phyloP scores from a whole-genome alignment of 2,888 invertebrate genomes.

The Hybos culiciformis region DNA sequence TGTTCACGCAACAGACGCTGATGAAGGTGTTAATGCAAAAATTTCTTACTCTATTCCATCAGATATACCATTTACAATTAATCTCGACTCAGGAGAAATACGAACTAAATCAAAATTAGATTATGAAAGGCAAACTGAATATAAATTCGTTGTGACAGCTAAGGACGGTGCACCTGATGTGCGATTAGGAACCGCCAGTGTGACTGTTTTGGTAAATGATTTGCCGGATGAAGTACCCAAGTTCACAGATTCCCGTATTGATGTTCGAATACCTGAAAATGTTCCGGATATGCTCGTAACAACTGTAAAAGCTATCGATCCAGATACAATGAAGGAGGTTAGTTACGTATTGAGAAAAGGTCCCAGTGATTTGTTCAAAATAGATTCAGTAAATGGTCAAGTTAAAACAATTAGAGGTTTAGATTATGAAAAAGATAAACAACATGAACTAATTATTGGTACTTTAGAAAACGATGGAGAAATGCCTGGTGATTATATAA shows the following conservation, averaged over 20 bases:
- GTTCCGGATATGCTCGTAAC: constrained; percentile 61
- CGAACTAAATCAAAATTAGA: constrained; percentile 60
- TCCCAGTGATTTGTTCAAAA: constrained; percentile 65
- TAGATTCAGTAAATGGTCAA: constrained; percentile 66
- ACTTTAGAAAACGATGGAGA: constrained; percentile 68
- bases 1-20: constrained; percentile 73
- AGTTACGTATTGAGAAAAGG: constrained; percentile 75
- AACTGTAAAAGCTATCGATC: constrained; percentile 74
- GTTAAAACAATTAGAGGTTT: constrained; percentile 61
- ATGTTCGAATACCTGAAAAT: constrained; percentile 75
- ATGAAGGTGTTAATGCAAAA: constrained; percentile 71
- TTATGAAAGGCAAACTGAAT: constrained; percentile 66
- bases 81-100: constrained; percentile 66
- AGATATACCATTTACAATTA: constrained; percentile 65
- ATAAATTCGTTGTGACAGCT: constrained; percentile 69
- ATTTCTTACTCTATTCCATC: constrained; percentile 67
- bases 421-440: constrained; percentile 62
- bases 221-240: constrained; percentile 65
- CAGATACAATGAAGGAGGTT: constrained; percentile 66
- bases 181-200: constrained; percentile 73
- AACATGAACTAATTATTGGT: constrained; percentile 63
- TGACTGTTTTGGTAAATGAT: constrained; percentile 67
- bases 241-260: constrained; percentile 58
- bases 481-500: constrained; percentile 56
- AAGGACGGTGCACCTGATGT: constrained; percentile 77